Conservation (phyloP, 2,888 invertebrate genomes). For the Microctonus hyperodae region DNA sequence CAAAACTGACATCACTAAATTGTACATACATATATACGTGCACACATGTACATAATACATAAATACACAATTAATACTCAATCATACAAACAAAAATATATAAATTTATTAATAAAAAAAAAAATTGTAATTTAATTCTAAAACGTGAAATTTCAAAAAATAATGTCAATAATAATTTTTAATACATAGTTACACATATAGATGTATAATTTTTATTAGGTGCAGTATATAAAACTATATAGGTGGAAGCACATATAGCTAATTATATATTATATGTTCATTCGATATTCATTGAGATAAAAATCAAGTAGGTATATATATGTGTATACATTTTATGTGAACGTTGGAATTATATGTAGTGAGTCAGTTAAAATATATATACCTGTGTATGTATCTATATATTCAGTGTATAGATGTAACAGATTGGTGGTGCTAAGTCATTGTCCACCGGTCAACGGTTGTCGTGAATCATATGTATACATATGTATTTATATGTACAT, state of each 20-base stretch:
- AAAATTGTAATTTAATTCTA: no score
- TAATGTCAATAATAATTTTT: no score
- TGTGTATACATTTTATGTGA: background rate
- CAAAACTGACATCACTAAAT: conserved; percentile 5
- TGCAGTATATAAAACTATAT: background rate
- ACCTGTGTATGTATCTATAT: background rate
- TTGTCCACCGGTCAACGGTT: conserved; percentile 1
- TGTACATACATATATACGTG: conserved; percentile 12
- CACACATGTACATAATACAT: background rate
- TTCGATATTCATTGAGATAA: background rate
- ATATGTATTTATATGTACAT: background rate
- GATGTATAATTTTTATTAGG: background rate
- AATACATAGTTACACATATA: no score
- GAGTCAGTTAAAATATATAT: background rate
- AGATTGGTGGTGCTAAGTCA: conserved; percentile 1
- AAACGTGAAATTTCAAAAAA: no score
- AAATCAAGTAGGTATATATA: background rate
- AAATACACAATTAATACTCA: background rate
- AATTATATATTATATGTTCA: background rate
- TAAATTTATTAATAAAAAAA: no score
- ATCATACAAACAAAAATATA: background rate
- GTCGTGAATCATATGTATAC: background rate
- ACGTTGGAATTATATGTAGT: background rate
- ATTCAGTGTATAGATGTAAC: background rate
- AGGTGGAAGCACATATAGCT: background rate